A percentile compares a stretch with the other conserved stretches of the same genome.
Conservation (phyloP, 2,797 vertebrate genomes). For the Cichlasoma orientale region DNA sequence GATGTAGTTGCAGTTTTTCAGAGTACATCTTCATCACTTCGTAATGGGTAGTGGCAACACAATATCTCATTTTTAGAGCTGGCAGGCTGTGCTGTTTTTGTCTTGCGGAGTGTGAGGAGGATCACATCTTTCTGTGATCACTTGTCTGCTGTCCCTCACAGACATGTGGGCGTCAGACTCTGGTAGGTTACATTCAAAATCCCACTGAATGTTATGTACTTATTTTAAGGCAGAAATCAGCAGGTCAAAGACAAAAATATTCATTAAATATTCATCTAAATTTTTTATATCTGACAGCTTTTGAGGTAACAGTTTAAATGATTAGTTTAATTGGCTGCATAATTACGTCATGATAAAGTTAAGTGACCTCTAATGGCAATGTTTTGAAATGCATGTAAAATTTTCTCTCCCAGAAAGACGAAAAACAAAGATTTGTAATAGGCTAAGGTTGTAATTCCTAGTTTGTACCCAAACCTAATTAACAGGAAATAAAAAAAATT, state of each 20-base stretch:
- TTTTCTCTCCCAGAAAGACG: no score
- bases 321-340: no score
- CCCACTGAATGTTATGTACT: constrained; percentile 3
- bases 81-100: constrained; percentile 24
- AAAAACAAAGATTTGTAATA: no score
- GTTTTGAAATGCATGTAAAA: no score
- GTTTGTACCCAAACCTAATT: neutral
- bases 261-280: no score
- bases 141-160: constrained; percentile 41
- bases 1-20: constrained; percentile 23
- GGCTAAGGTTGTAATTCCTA: no score
- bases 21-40: constrained; percentile 11
- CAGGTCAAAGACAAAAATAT: neutral
- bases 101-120: constrained; percentile 1
- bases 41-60: constrained; percentile 18
- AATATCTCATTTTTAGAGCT: constrained; percentile 26
- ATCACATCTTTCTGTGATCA: constrained; percentile 30
- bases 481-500: neutral
- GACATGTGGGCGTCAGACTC: constrained; percentile 42
- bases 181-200: constrained; percentile 38
- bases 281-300: no score
- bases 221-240: constrained; percentile 13
- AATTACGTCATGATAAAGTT: no score
- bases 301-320: no score
- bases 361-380: no score